Conservation (phyloP, 2,888 invertebrate genomes). For the Siphlonurus alternatus region DNA sequence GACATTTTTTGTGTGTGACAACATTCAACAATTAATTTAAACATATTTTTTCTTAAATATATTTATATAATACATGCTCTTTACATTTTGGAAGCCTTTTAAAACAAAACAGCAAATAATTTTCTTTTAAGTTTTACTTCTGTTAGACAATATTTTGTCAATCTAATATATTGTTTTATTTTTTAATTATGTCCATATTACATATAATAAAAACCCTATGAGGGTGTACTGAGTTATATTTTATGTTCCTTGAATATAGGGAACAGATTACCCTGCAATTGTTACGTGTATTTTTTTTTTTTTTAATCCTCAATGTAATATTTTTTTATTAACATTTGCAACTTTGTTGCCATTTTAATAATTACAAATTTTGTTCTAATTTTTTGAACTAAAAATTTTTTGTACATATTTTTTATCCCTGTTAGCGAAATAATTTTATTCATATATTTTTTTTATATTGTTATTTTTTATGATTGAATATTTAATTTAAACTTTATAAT, state of each 20-base stretch:
- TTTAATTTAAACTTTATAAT: too few species aligned
- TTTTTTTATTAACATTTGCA: background rate
- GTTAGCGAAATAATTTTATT: too few species aligned
- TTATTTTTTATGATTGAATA: background rate
- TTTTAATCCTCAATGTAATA: background rate
- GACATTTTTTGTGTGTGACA: background rate
- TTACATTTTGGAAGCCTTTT: background rate
- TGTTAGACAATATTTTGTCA: background rate
- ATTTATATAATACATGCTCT: background rate
- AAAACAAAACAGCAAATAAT: background rate
- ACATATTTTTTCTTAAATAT: background rate
- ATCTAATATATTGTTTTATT: background rate
- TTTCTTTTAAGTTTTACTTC: background rate
- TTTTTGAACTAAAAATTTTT: background rate
- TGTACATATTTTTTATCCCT: background rate
- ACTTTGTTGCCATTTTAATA: background rate
- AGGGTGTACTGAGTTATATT: background rate
- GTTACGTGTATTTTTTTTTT: background rate
- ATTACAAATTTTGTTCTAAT: background rate
- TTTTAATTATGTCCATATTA: background rate
- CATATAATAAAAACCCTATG: background rate
- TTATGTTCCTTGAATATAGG: background rate
- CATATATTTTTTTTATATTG: background rate
- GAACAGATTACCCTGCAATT: background rate
- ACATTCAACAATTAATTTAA: background rate